Evolutionary conservation across 2,888 invertebrate species (phyloP), one percentile per base, ranked within the genome.

Genomic region (Diplolepis rosae): DNA sequence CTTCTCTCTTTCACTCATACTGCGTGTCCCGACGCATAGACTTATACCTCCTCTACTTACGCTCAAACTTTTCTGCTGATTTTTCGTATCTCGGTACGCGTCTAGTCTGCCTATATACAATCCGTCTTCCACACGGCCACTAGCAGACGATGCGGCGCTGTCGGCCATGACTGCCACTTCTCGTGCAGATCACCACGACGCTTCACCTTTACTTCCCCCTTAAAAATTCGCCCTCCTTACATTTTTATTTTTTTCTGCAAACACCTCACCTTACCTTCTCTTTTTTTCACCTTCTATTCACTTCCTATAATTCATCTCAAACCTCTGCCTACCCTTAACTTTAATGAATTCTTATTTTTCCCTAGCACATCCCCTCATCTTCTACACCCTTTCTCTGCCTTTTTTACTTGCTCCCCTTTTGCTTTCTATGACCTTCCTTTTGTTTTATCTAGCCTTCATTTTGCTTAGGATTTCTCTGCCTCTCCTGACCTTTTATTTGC

Each of bases 111-210:
- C 22, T 71, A 68, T 15, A 28, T 51, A 18, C 42, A 45, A 24
- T 35, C 61, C 48, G 22, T 18, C 4, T 61, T 39, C 52, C 15
- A 28, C 52, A 39, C 54, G 28, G 50, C 68, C 22, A 54, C 74
- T 76, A 82, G 82, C 82, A 82, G 81, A 82, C 80, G 80, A 80
- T 76, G 80, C 77, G 48, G 73, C 70, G 72, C 71, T 67, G 79
- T 80, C 79, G 77, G 80, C 83, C 80, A 81, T 82, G 80, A 79
- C 79, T 79, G 78, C 75, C 75, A 69, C 70, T 67, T 48, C 75
- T 71, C 75, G 70, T 66, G 68, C 66, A 30, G 73, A 18, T 13
- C 35, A 70, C 27, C 73, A 74, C 67, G 71, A 32, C 54, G 22
- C 51, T 35, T 42, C 52, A 48, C 48, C 27, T 66, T 22, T 3